phyloP scores from a whole-genome alignment of 2,113 vertebrate species.

The Osmerus eperlanus region DNA sequence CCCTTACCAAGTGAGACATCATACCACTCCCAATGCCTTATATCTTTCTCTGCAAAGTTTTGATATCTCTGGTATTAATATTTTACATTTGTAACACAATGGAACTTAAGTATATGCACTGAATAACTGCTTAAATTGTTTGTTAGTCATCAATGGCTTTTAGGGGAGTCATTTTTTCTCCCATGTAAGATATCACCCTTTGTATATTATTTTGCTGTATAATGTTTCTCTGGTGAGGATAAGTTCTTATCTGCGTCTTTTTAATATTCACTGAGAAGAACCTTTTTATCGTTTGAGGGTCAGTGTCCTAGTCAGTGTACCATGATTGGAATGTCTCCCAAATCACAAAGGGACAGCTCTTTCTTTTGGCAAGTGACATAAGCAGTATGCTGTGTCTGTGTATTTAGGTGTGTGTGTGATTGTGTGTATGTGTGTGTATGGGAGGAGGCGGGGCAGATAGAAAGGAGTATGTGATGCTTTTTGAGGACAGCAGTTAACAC shows the following conservation, averaged over 20 bases:
- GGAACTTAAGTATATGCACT: too few species aligned
- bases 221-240: not conserved
- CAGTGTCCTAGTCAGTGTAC: constrained; percentile 5
- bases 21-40: too few species aligned
- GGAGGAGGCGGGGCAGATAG: not conserved
- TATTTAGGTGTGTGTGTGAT: constrained; percentile 13
- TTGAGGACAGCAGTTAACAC: not conserved
- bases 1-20: too few species aligned
- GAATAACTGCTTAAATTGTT: too few species aligned
- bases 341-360: not conserved
- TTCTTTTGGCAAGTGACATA: not conserved
- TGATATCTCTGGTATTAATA: too few species aligned
- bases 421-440: not conserved
- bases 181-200: too few species aligned
- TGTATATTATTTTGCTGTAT: not conserved
- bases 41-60: too few species aligned
- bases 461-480: not conserved
- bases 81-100: too few species aligned
- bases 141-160: too few species aligned
- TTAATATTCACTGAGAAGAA: not conserved
- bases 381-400: not conserved
- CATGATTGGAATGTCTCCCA: constrained; percentile 1
- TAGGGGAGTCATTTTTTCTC: too few species aligned
- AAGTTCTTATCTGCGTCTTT: not conserved
- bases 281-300: not conserved